Base-by-base conservation (phyloP, 1,140 invertebrate species). In the Cepaea nemoralis region DNA sequence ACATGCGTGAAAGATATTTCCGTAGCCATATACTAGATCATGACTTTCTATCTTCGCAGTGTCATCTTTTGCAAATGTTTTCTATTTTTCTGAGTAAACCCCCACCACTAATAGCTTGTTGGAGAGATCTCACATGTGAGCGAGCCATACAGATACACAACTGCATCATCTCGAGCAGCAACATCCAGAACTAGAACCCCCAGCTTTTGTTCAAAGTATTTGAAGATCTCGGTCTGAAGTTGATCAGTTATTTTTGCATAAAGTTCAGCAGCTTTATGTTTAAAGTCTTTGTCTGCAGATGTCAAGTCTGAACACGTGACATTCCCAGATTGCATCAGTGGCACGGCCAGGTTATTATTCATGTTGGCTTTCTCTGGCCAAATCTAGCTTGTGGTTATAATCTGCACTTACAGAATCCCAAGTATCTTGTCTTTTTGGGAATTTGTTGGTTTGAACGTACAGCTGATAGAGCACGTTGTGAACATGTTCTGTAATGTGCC, bases 151-250 rank as follows among this genome's bases (percentile, higher is more conserved):
- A 89, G 67, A 89, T 89, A 63, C 83, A 86, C 69, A 31, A 89
- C 75, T 6, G 76, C 69, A 33, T 81, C 66, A 24, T 63, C 79
- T 37, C 86, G 83, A 31, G 80, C 82, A 59, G 81, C 77, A 12
- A 85, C 82, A 24, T 85, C 81, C 16, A 89, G 73, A 31, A 88
- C 83, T 22, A 89, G 73, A 0, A 86, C 86, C 14, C 87, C 87
- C 24, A 86, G 82, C n/a, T 87, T 84, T 78, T 88, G 87, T 81
- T 89, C 88, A 73, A 89, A 87, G 83, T 89, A 88, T 81, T 87
- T 89, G 37, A 88, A 80, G 8, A 88, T 80, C 31, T 85, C 70
- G 14, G 82, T 85, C 22, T 86, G 82, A 19, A 85, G 70, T 14
- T 82, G 79, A 45, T 82, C 83, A 33, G 85, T 82, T 63, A 88